These are phyloP conservation scores for Drosophila sp. DNA, from an alignment of 1,140 invertebrate genomes.

Conservation along the genomic window DNA sequence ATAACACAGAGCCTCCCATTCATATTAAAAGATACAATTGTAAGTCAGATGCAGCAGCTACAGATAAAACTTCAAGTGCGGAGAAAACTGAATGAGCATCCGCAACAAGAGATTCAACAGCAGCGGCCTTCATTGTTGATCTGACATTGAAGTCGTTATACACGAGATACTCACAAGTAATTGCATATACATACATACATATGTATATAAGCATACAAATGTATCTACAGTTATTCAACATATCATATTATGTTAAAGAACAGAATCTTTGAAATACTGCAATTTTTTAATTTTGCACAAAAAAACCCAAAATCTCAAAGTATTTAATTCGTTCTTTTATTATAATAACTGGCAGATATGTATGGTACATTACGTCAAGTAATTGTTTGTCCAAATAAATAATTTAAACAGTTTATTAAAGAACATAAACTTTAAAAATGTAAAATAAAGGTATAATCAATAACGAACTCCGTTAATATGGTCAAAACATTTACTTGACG, in stretches of 20 bases:
- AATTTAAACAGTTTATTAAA: too few species aligned
- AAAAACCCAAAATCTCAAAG: too few species aligned
- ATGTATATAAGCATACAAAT: conserved; percentile 7
- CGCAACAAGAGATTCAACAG: conserved; percentile 6
- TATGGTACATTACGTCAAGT: too few species aligned
- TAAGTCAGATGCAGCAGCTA: conserved; percentile 24
- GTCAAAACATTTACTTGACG: too few species aligned
- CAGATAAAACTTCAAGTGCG: conserved; percentile 63
- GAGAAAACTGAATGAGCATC: conserved; percentile 38
- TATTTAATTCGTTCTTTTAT: too few species aligned
- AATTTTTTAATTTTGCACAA: too few species aligned
- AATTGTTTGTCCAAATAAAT: too few species aligned
- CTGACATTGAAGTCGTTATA: conserved; percentile 71
- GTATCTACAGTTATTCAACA: neutral
- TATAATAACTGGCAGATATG: too few species aligned
- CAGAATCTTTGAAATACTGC: too few species aligned
- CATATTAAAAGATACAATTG: conserved; percentile 20
- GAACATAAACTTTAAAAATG: too few species aligned
- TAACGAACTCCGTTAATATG: too few species aligned
- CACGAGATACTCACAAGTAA: conserved; percentile 1
- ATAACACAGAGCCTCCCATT: conserved; percentile 64
- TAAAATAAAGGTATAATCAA: too few species aligned
- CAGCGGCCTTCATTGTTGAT: conserved; percentile 65
- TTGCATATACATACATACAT: conserved; percentile 17
- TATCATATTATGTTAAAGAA: neutral